phyloP scores from a whole-genome alignment of 2,888 invertebrate species.

The Apocheima hispidaria region DNA sequence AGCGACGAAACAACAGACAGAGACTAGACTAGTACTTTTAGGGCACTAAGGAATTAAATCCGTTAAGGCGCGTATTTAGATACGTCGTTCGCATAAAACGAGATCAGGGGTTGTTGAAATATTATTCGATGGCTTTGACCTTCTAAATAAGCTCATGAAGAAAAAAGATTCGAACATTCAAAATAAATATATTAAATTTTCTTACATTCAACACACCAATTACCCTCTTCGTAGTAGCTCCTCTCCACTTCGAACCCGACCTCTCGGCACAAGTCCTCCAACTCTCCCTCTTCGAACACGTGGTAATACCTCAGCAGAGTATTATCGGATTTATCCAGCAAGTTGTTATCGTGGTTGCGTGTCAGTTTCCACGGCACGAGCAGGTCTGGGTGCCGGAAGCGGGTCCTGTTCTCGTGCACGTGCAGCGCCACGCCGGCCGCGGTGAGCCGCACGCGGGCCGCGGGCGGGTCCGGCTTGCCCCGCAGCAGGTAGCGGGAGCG shows the following conservation, averaged over 20 bases:
- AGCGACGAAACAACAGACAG: too few relatives aligned
- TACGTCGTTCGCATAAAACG: neutral
- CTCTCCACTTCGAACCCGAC: conserved; percentile 85
- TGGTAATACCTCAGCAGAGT: conserved; percentile 95
- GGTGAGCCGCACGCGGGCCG: conserved; percentile 49
- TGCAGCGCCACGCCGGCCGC: conserved; percentile 84
- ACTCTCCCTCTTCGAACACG: conserved; percentile 94
- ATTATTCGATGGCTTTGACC: neutral
- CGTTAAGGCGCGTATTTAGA: too few relatives aligned
- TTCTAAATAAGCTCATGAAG: neutral
- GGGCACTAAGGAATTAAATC: too few relatives aligned
- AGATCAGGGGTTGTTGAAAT: too few relatives aligned
- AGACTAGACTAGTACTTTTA: too few relatives aligned
- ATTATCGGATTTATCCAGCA: conserved; percentile 68
- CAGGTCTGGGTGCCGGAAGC: conserved; percentile 95
- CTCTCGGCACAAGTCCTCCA: conserved; percentile 88
- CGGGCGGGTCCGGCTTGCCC: conserved; percentile 49
- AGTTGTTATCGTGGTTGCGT: conserved; percentile 58
- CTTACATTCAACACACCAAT: conserved; percentile 95
- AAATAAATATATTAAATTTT: conserved; percentile 75
- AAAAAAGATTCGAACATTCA: conserved; percentile 14
- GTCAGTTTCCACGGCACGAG: conserved; percentile 97
- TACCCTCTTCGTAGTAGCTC: conserved; percentile 97
- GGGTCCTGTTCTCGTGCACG: conserved; percentile 95
- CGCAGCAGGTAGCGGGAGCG: conserved; percentile 81